Evolutionary conservation across 2,113 vertebrate species (phyloP).

Genomic region (Mesembrinibis cayennensis): DNA sequence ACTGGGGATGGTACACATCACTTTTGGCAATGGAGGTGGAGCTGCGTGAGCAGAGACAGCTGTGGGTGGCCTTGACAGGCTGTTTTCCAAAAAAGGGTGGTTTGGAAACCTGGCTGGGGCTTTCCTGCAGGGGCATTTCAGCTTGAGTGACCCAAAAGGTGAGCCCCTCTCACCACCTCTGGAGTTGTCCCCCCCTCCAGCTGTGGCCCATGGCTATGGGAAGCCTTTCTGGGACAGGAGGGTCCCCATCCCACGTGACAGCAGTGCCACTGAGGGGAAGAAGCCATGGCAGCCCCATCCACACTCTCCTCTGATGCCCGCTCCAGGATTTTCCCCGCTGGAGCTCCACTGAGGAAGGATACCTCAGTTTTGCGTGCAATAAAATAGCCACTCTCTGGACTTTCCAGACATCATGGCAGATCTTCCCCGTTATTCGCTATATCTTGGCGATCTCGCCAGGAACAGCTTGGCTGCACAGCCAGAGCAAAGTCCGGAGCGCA

Average conservation of each 20-base stretch:
- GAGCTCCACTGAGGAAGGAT: neutral
- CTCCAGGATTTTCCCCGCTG: fast-evolving
- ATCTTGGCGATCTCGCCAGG: neutral
- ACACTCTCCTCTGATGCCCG: fast-evolving
- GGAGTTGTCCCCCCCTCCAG: neutral
- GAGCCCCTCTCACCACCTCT: neutral
- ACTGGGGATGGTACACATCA: neutral
- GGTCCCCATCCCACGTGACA: neutral
- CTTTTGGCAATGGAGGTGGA: neutral
- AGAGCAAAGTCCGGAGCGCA: neutral
- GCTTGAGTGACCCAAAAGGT: neutral
- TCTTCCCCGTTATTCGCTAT: fast-evolving
- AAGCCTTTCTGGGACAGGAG: neutral
- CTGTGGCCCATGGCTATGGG: neutral
- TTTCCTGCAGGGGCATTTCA: neutral
- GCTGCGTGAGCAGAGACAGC: neutral
- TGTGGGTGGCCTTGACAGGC: neutral
- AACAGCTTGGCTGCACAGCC: neutral
- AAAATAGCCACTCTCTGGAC: neutral
- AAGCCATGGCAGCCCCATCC: neutral
- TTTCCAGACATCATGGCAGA: neutral
- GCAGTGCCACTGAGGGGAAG: neutral
- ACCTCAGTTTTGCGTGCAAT: neutral
- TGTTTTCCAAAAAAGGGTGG: neutral
- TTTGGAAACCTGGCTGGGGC: neutral